Percentiles rank a stretch among this genome's conserved stretches.
These are phyloP conservation scores for Tupaia tana DNA, from an alignment of 2,113 vertebrate species.

Conservation along the genomic window DNA sequence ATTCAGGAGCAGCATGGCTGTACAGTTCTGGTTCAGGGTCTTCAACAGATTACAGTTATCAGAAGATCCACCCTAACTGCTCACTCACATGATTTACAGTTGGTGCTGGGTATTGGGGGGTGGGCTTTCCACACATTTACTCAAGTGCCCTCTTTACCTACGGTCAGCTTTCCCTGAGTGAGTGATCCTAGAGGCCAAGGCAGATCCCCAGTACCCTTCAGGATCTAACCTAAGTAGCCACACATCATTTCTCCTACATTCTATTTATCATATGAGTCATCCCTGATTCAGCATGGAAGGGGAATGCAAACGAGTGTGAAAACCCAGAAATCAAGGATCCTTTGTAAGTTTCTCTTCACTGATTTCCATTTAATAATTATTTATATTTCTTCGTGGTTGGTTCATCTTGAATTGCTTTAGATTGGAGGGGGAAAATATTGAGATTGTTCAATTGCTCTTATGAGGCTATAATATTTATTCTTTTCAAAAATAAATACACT, in stretches of 20 bases:
- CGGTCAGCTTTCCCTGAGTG: neutral
- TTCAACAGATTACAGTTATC: neutral
- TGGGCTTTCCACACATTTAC: neutral
- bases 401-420: constrained; percentile 72
- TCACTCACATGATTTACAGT: neutral
- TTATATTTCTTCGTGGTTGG: constrained; percentile 52
- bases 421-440: constrained; percentile 42
- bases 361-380: constrained; percentile 52
- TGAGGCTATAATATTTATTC: constrained; percentile 66
- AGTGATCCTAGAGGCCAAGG: neutral
- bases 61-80: neutral
- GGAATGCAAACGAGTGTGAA: neutral
- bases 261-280: neutral
- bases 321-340: neutral
- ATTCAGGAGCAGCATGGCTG: neutral
- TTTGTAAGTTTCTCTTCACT: constrained; percentile 35
- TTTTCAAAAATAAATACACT: constrained; percentile 67
- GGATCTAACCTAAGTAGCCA: neutral
- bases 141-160: too few relatives aligned
- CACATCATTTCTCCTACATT: neutral
- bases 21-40: neutral
- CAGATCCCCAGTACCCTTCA: neutral
- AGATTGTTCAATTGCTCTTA: constrained; percentile 57
- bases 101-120: neutral
- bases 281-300: neutral